Evolutionary conservation across 2,113 vertebrate species (phyloP).

Genomic region (Mormyrus iriodes): DNA sequence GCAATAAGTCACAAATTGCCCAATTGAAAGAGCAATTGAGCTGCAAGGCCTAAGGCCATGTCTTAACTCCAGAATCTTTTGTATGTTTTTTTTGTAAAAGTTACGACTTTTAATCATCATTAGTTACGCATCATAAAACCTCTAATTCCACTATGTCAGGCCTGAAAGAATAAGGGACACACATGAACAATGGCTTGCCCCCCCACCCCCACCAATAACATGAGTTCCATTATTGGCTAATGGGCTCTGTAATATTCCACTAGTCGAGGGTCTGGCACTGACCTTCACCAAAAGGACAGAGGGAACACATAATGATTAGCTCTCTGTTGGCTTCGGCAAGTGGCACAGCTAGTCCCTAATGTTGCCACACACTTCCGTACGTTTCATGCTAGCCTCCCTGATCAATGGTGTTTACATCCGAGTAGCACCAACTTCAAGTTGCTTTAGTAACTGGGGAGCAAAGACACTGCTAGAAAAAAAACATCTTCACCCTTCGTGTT

Average conservation of each 20-base stretch:
- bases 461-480: not conserved
- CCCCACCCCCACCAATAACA: not conserved
- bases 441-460: not conserved
- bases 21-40: constrained; percentile 72
- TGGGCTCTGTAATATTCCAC: constrained; percentile 23
- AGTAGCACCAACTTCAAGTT: not conserved
- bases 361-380: not conserved
- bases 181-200: constrained; percentile 8
- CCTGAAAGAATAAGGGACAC: constrained; percentile 28
- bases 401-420: not conserved
- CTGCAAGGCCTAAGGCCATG: constrained; percentile 65
- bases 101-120: constrained; percentile 58
- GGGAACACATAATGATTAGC: not conserved
- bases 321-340: not conserved
- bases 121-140: constrained; percentile 74
- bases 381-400: not conserved
- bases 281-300: constrained; percentile 13
- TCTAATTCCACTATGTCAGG: constrained; percentile 59
- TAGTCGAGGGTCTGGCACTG: constrained; percentile 15
- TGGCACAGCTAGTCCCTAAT: not conserved
- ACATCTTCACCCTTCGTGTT: not conserved
- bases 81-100: constrained; percentile 53
- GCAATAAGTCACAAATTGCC: constrained; percentile 73
- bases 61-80: constrained; percentile 57
- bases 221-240: constrained; percentile 24